Evolutionary conservation across 2,888 invertebrate genomes (phyloP).

Genomic region (Sicus ferrugineus): DNA sequence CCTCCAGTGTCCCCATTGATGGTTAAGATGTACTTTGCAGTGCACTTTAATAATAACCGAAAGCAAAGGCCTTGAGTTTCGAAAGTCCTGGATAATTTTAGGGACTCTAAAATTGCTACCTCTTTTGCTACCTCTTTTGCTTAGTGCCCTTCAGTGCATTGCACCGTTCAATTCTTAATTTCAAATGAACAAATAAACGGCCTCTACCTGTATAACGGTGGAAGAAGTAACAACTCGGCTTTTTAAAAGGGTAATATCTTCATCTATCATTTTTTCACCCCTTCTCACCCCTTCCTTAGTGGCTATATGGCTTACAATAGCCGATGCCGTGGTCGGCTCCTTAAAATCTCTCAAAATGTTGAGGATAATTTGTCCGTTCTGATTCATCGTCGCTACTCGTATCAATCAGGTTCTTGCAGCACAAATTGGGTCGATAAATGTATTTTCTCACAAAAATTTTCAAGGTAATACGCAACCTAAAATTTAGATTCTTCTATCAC

Average conservation of each 20-base stretch:
- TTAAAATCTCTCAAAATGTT: too few relatives aligned
- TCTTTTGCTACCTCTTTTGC: too few relatives aligned
- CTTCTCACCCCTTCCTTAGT: conserved; percentile 29
- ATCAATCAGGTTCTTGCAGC: too few relatives aligned
- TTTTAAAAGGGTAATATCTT: conserved; percentile 19
- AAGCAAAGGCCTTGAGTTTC: conserved; percentile 33
- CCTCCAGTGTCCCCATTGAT: conserved; percentile 16
- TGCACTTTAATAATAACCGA: conserved; percentile 37
- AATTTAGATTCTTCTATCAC: too few relatives aligned
- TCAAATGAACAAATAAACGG: not conserved
- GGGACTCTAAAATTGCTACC: conserved; percentile 13
- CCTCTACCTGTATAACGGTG: not conserved
- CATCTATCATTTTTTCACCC: conserved; percentile 18
- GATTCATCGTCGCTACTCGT: too few relatives aligned
- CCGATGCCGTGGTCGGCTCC: too few relatives aligned
- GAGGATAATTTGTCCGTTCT: too few relatives aligned
- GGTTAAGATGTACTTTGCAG: conserved; percentile 39
- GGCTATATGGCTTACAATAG: too few relatives aligned
- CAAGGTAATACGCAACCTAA: too few relatives aligned
- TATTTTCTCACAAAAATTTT: too few relatives aligned
- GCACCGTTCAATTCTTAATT: conserved; percentile 5
- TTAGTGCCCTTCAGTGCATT: conserved; percentile 20
- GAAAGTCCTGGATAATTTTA: conserved; percentile 3
- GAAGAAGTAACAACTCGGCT: not conserved
- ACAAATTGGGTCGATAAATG: too few relatives aligned